Base-by-base conservation (phyloP, 2,888 invertebrate species). In the Bedellia somnulentella region DNA sequence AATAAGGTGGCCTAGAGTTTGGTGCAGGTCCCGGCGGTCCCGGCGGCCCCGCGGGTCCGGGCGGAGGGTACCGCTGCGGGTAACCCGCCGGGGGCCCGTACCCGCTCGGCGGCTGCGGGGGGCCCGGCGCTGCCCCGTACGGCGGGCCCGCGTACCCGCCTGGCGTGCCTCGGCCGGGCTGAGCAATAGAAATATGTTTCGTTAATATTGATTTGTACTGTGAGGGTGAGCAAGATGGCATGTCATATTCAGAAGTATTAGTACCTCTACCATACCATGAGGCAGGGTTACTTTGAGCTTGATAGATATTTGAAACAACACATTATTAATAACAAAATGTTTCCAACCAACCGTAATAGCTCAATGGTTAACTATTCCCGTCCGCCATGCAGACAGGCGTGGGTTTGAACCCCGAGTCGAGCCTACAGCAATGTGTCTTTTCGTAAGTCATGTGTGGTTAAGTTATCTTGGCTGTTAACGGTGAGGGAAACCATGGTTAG, bases 81-180 rank as follows among this genome's bases (percentile, higher is more conserved):
- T 80, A 81, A 11, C 24, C 24, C 40, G 80, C 80, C 31, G 81
- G 80, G 33, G 81, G 81, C 36, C 80, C 68, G 45, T 75, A 75
- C 9, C 57, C 67, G 24, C 59, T 68, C 31, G 71, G 71, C 32
- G 68, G 70, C 52, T 71, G 75, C 49, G 68, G 75, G 15, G 67
- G 68, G 22, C 63, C 71, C 41, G 68, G 68, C 32, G 71, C 68
- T 38, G 60, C 58, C 34, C 64, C 75, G 45, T 76, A 75, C 31
- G 77, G 79, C 33, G 80, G 78, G 23, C 79, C 80, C 34, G 61
- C 64, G 43, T 71, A 73, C 31, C 62, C 36, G 2, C 34, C 32
- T 33, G 30, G 32, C 15, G 24, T 32, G 15, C 30, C 64, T 43
- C 71, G 71, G 68, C 18, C 5, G 37, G 73, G 70, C 73, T 73